Percentiles rank a stretch among this genome's conserved stretches.
Conservation (phyloP, 2,797 vertebrate genomes). For the Muscicapa striata region DNA sequence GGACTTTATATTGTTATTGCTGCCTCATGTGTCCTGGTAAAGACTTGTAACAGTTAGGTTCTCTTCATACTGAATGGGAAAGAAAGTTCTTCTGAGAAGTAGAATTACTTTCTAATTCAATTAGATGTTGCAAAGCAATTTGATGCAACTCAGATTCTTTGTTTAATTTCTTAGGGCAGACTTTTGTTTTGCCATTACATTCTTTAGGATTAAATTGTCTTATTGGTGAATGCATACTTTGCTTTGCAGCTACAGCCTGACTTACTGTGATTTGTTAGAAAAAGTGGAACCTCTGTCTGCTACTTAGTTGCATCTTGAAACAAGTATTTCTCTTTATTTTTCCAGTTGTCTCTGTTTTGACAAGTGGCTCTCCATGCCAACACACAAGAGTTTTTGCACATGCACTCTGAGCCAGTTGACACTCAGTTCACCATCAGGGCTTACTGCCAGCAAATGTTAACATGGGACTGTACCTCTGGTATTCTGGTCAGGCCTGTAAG, state of each 20-base stretch:
- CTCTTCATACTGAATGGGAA: background rate
- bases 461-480: background rate
- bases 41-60: background rate
- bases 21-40: background rate
- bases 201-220: background rate
- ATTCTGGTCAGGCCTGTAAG: background rate
- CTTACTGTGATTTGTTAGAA: background rate
- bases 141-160: background rate
- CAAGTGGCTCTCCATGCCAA: background rate
- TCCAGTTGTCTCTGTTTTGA: conserved; percentile 3
- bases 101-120: background rate
- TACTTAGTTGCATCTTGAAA: background rate
- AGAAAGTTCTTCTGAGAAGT: background rate
- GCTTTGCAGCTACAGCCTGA: background rate
- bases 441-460: background rate
- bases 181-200: background rate
- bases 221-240: background rate
- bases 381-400: background rate
- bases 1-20: background rate
- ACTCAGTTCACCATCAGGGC: background rate
- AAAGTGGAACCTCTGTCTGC: background rate
- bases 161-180: background rate
- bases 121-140: background rate
- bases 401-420: background rate
- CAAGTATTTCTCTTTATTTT: background rate